phyloP scores from a whole-genome alignment of 1,140 invertebrate species.

The Heliconius congener region DNA sequence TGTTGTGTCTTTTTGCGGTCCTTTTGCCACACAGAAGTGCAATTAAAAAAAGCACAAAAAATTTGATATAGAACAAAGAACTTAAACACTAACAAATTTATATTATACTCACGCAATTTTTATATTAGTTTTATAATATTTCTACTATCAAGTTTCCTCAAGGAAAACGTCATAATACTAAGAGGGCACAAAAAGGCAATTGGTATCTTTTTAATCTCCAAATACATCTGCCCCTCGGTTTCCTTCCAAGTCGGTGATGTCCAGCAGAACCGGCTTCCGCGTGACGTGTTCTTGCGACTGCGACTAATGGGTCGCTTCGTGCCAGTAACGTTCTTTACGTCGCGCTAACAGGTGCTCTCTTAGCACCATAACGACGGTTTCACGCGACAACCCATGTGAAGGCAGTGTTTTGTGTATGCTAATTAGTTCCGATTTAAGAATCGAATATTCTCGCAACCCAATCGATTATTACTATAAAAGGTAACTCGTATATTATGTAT shows the following conservation, averaged over 20 bases:
- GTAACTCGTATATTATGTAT: slow-evolving; percentile 16
- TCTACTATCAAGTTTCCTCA: slow-evolving; percentile 16
- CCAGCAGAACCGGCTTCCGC: slow-evolving; percentile 75
- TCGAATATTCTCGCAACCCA: slow-evolving; percentile 34
- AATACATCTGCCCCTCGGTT: slow-evolving; percentile 41
- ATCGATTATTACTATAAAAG: slow-evolving; percentile 29
- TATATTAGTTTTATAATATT: neutral
- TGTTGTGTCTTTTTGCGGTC: neutral
- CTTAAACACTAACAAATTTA: neutral
- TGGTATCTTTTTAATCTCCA: slow-evolving; percentile 20
- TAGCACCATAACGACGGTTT: slow-evolving; percentile 47
- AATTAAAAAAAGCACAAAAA: neutral
- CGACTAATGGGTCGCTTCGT: slow-evolving; percentile 66
- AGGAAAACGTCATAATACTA: neutral
- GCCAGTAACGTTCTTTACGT: slow-evolving; percentile 71
- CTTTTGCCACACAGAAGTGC: neutral
- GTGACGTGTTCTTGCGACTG: slow-evolving; percentile 63
- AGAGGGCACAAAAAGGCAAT: neutral
- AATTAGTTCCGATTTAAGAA: slow-evolving; percentile 38
- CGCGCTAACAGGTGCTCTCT: slow-evolving; percentile 69
- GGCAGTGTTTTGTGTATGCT: slow-evolving; percentile 41
- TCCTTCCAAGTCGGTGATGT: slow-evolving; percentile 61
- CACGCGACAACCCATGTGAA: slow-evolving; percentile 34
- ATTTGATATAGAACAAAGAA: neutral
- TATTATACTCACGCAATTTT: neutral